Percentiles rank a stretch among this genome's conserved stretches.
Conservation (phyloP, 2,888 invertebrate species). For the Ceriagrion tenellum region DNA sequence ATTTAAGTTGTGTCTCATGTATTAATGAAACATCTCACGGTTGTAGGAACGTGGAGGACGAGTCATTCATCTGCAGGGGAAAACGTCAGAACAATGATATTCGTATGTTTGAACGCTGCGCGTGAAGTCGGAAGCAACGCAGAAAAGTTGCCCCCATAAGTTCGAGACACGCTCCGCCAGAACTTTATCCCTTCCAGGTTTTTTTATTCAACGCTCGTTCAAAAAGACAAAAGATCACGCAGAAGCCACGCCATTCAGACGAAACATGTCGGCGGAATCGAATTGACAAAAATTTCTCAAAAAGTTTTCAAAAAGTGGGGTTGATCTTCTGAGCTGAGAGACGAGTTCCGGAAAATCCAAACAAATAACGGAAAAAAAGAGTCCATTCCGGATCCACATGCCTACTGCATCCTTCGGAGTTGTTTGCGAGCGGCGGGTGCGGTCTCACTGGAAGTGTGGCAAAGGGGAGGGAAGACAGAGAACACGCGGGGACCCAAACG, state of each 20-base stretch:
- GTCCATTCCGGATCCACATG: not conserved
- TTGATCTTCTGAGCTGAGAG: not conserved
- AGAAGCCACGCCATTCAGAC: not conserved
- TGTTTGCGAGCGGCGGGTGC: not conserved
- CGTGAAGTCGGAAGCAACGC: not conserved
- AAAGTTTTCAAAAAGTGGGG: not conserved
- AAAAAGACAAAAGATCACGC: not conserved
- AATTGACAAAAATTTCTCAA: not conserved
- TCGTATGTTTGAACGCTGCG: not conserved
- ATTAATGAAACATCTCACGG: too few species aligned
- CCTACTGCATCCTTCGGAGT: not conserved
- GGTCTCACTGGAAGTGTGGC: not conserved
- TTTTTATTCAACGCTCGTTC: not conserved
- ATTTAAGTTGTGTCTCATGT: too few species aligned
- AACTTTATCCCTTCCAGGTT: not conserved
- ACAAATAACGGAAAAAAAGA: not conserved
- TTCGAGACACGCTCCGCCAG: not conserved
- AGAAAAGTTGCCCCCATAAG: not conserved
- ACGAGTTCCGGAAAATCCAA: not conserved
- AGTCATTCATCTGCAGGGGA: not conserved
- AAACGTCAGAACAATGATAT: not conserved
- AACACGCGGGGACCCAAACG: not conserved
- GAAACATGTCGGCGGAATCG: not conserved
- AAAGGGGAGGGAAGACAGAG: not conserved
- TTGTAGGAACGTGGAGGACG: not conserved